Evolutionary conservation across 2,113 vertebrate genomes (phyloP), one percentile per base, ranked within the genome.

Genomic region (Lethenteron reissneri): DNA sequence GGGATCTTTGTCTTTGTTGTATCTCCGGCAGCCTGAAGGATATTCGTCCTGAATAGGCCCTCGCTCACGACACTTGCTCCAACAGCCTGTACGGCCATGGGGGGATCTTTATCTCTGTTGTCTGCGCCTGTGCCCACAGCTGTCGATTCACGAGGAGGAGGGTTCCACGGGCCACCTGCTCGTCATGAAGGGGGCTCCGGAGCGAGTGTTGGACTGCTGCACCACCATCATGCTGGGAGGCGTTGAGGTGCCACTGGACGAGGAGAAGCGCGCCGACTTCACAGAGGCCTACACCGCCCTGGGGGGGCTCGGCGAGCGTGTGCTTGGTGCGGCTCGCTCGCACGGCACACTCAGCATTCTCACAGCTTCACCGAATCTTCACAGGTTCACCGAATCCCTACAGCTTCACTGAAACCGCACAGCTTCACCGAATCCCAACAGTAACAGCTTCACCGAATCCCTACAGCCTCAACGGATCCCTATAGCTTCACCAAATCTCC

Each of bases 111-210:
- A 19, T 19, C 56, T 71, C 58, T 3, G 12, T 58, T 74, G 14
- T 71, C 15, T 70, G 56, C 19, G 15, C 15, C 15, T 15, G 62
- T 8, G 62, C 15, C 15, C 21, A 8, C 78, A 85, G 85, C 81
- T 86, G 64, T 86, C 84, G 71, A 83, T 86, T 62, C 85, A 86
- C 0, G 77, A 82, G 75, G 85, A 77, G 0, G 81, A 83, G 0
- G 77, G 85, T 70, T 76, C 81, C 41, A 6, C 74, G 0, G 83
- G 82, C 57, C 80, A 84, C 57, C 81, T 86, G 72, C 17, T 86
- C 77, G 85, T 86, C 74, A 86, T 86, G 85, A 86, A 86, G 76
- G 85, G 85, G 0, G 85, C 84, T 56, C 84, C 83, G 0, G 85
- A 86, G 75, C 78, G 80, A 74, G 78, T 86, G 72, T 2, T 86